Evolutionary conservation across 2,888 invertebrate genomes (phyloP).

Genomic region (Euphydryas editha): DNA sequence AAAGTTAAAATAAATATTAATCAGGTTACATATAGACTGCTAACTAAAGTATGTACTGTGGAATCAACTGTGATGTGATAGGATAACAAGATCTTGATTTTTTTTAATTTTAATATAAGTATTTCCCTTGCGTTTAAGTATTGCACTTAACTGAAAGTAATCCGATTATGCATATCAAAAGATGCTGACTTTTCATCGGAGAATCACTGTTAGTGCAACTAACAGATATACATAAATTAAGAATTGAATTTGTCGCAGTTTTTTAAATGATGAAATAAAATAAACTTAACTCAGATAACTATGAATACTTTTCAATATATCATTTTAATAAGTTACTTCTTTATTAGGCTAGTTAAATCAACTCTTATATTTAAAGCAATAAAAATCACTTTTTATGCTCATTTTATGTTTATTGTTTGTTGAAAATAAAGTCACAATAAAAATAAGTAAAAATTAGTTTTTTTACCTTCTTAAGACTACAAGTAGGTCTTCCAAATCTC

Average conservation of each 20-base stretch:
- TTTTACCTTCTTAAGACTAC: not conserved
- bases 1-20: no score
- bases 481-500: not conserved
- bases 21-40: no score
- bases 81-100: slow-evolving; percentile 18
- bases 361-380: not conserved
- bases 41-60: not conserved
- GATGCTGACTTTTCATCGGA: not conserved
- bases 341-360: not conserved
- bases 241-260: not conserved
- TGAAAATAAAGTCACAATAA: not conserved
- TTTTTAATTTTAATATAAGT: slow-evolving; percentile 66
- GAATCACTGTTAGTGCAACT: not conserved
- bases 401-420: not conserved
- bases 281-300: no score
- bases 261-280: no score
- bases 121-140: slow-evolving; percentile 73
- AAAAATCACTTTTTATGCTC: not conserved
- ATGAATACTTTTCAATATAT: not conserved
- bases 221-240: not conserved
- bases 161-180: slow-evolving; percentile 61
- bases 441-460: not conserved
- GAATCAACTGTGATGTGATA: slow-evolving; percentile 9
- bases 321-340: not conserved
- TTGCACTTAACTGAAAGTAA: slow-evolving; percentile 65